Conservation (phyloP, 2,113 vertebrate species). For the Saimiri boliviensis region DNA sequence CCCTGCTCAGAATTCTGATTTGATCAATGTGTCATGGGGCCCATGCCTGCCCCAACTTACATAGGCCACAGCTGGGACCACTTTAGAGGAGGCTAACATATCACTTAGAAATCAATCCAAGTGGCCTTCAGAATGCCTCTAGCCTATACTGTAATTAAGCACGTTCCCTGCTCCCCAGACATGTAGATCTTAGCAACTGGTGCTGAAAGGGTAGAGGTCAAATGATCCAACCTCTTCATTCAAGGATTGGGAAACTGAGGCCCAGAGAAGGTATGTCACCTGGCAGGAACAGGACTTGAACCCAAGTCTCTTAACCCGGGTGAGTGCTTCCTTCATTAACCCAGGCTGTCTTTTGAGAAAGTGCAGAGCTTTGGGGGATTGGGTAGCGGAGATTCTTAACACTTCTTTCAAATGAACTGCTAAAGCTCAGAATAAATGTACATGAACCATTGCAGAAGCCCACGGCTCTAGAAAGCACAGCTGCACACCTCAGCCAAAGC, state of each 20-base stretch:
- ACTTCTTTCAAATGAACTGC: neutral
- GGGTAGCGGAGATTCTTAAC: neutral
- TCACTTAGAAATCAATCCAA: neutral
- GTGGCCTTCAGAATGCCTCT: neutral
- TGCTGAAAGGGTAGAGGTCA: neutral
- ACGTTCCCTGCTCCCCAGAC: neutral
- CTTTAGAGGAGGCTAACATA: neutral
- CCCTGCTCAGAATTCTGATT: neutral
- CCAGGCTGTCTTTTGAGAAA: neutral
- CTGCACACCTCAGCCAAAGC: neutral
- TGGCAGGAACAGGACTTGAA: neutral
- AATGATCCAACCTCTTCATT: neutral
- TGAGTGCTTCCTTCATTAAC: neutral
- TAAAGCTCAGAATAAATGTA: neutral
- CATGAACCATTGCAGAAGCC: neutral
- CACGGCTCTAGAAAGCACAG: neutral
- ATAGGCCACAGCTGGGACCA: neutral
- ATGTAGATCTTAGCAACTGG: neutral
- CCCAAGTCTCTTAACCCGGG: neutral
- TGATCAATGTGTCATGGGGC: neutral
- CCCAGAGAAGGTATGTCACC: neutral
- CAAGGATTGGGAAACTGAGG: neutral
- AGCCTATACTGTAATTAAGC: neutral
- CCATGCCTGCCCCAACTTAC: neutral
- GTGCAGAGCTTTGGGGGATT: neutral